These are phyloP conservation scores for Rhincodon typus DNA, from an alignment of 2,797 vertebrate genomes.

Conservation along the genomic window DNA sequence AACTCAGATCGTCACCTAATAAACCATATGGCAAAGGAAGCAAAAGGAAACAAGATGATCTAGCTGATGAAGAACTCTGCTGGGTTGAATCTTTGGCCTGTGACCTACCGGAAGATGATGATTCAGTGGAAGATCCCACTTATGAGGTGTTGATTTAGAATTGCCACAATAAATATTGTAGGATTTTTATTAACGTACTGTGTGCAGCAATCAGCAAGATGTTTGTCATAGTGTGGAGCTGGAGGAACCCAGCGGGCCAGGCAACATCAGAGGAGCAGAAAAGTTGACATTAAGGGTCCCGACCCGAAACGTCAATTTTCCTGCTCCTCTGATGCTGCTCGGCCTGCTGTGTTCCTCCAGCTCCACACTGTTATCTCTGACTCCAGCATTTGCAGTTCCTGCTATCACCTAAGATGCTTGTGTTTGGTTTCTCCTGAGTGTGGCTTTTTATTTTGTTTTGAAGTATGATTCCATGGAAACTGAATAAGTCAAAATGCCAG, in stretches of 20 bases:
- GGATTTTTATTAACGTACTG: background rate
- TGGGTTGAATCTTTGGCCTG: constrained; percentile 61
- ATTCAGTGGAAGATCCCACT: constrained; percentile 49
- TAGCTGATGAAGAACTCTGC: constrained; percentile 56
- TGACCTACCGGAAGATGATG: constrained; percentile 55
- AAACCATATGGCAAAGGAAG: constrained; percentile 62
- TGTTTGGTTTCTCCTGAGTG: background rate
- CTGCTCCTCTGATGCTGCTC: too few species aligned
- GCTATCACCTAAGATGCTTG: background rate
- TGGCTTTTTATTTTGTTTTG: background rate
- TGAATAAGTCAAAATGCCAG: background rate
- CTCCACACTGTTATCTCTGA: too few species aligned
- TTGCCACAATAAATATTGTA: background rate
- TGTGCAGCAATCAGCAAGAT: too few species aligned
- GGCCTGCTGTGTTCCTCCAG: too few species aligned
- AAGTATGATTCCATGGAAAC: background rate
- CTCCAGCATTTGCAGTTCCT: too few species aligned
- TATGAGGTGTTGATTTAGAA: constrained; percentile 59
- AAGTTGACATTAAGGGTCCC: too few species aligned
- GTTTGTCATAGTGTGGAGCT: too few species aligned
- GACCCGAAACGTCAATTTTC: too few species aligned
- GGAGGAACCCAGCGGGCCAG: too few species aligned
- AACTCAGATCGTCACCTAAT: constrained; percentile 54
- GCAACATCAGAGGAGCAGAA: too few species aligned
- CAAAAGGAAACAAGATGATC: constrained; percentile 70